Base-by-base conservation (phyloP, 1,140 invertebrate species). In the Nebria ingens region DNA sequence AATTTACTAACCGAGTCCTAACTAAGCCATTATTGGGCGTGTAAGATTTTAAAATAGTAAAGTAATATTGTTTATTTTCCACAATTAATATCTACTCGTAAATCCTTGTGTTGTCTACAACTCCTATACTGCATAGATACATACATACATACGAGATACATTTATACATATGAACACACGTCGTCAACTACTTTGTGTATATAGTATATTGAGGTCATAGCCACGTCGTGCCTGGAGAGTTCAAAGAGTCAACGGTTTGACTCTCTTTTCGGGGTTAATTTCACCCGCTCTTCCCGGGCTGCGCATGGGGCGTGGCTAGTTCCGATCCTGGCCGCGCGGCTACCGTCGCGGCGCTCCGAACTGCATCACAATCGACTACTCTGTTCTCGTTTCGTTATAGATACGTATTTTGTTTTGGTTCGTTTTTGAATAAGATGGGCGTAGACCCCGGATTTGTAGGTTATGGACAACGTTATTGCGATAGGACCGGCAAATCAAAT, bases 341-440 rank as follows among this genome's bases (percentile, higher is more conserved):
- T 23, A 50, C 42, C 45, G 52, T 23, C 52, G 52, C 53, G 21
- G 22, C 52, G n/a, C 20, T 55, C 34, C 40, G 3, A 11, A 17
- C 51, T 54, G 54, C 57, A n/a, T n/a, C n/a, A 38, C 12, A 51
- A 58, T 61, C 58, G 58, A 59, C 55, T 45, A n/a, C n/a, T n/a
- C n/a, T n/a, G n/a, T n/a, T n/a, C n/a, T n/a, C n/a, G n/a, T n/a
- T n/a, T n/a, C n/a, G n/a, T n/a, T n/a, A n/a, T n/a, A n/a, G n/a
- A n/a, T n/a, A n/a, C n/a, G 9, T 45, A 45, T 45, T 57, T 56
- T 59, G 58, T 62, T 60, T 62, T 58, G 59, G 57, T 62, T 53
- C 52, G 57, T 61, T 60, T 62, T 61, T 57, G 55, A 58, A 59
- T 12, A 62, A 60, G 53, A 59, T 60, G 61, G 61, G 61, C 59